Percentiles rank a stretch among this genome's conserved stretches.
Conservation (phyloP, 2,113 vertebrate genomes). For the Dromas ardeola region DNA sequence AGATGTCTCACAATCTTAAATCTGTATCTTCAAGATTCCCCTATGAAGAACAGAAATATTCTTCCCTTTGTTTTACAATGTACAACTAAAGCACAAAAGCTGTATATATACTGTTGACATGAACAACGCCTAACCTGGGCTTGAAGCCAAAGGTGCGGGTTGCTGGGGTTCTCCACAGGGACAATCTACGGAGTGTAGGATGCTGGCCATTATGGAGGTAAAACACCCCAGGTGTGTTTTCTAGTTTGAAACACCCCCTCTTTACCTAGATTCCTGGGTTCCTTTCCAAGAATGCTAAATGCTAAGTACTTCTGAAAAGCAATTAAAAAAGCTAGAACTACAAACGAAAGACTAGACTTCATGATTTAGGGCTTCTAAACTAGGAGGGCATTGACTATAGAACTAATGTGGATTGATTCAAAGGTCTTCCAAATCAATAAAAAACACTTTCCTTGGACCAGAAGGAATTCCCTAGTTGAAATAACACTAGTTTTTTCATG, state of each 20-base stretch:
- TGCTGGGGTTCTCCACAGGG: background rate
- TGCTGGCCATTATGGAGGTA: background rate
- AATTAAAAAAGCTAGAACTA: background rate
- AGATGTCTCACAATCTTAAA: background rate
- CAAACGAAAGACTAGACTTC: background rate
- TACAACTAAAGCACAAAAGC: background rate
- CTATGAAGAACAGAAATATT: background rate
- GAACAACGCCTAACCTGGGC: background rate
- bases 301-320: background rate
- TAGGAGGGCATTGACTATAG: background rate
- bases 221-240: background rate
- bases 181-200: background rate
- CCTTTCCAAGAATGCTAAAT: background rate
- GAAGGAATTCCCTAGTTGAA: background rate
- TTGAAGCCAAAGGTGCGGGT: background rate
- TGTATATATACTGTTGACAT: background rate
- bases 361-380: background rate
- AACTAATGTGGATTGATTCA: background rate
- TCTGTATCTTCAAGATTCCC: background rate
- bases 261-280: background rate
- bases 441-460: background rate
- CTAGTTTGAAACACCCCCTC: background rate
- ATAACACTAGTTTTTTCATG: background rate
- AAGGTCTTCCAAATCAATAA: background rate
- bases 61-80: background rate